These are phyloP conservation scores for Neodiprion lecontei DNA, from an alignment of 1,140 invertebrate genomes.

Conservation along the genomic window DNA sequence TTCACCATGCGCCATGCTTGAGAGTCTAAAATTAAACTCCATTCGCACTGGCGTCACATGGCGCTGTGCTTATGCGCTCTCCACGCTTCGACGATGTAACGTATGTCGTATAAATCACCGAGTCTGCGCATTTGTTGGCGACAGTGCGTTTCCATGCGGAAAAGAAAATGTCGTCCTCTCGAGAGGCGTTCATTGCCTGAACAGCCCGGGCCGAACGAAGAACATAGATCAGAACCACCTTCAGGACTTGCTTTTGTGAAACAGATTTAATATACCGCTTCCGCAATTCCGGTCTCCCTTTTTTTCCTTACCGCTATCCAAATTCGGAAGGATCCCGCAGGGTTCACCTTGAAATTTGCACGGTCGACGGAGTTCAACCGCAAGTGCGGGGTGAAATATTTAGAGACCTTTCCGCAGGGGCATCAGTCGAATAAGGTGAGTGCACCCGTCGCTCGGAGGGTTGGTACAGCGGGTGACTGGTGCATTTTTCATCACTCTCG, in stretches of 20 bases:
- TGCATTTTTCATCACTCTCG: background rate
- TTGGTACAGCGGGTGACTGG: background rate
- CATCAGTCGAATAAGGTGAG: background rate
- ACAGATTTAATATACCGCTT: too few relatives aligned
- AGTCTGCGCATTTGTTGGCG: background rate
- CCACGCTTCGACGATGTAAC: background rate
- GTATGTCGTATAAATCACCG: conserved; percentile 3
- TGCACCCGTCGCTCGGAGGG: background rate
- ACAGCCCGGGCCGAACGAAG: too few relatives aligned
- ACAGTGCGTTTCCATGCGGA: background rate
- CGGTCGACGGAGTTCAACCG: background rate
- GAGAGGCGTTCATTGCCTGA: too few relatives aligned
- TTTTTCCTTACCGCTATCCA: too few relatives aligned
- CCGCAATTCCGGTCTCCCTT: too few relatives aligned
- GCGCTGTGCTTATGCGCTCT: background rate
- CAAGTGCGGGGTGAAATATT: conserved; percentile 2
- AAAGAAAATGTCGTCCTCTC: background rate
- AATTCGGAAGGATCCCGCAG: too few relatives aligned
- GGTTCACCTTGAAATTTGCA: background rate
- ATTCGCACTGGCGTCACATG: conserved; percentile 6
- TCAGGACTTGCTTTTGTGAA: too few relatives aligned
- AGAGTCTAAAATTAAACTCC: conserved; percentile 8
- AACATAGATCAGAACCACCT: too few relatives aligned
- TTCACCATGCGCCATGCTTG: background rate
- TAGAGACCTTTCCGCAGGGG: background rate